phyloP scores from a whole-genome alignment of 2,888 invertebrate species.

The Bellardia pandia region DNA sequence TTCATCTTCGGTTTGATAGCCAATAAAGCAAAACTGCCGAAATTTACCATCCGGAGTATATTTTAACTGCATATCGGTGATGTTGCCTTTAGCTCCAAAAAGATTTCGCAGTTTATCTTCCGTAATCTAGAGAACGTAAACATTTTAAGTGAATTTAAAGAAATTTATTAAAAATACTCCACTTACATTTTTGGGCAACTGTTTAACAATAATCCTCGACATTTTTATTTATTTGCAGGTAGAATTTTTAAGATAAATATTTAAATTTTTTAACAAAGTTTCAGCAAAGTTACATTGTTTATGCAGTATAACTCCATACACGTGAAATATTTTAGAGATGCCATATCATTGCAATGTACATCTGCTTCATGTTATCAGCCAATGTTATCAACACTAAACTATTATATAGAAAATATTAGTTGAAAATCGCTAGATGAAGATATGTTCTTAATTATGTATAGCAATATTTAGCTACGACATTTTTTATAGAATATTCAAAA shows the following conservation, averaged over 20 bases:
- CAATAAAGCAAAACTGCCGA: constrained; percentile 96
- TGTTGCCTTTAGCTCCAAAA: constrained; percentile 91
- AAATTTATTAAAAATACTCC: background rate
- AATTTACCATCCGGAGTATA: constrained; percentile 96
- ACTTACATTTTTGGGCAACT: constrained; percentile 93
- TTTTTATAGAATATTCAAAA: no score
- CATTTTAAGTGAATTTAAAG: background rate
- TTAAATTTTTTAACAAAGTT: background rate
- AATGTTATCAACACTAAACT: no score
- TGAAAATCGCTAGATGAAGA: no score
- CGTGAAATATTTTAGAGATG: constrained; percentile 45
- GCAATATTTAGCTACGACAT: no score
- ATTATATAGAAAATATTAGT: no score
- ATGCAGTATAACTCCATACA: constrained; percentile 54
- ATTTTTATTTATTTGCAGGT: constrained; percentile 71
- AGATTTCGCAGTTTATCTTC: constrained; percentile 90
- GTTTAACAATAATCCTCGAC: constrained; percentile 95
- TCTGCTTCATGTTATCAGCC: background rate
- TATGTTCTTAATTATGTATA: no score
- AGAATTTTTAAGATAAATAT: background rate
- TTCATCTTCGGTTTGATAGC: constrained; percentile 92
- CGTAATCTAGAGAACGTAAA: constrained; percentile 87
- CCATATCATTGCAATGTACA: background rate
- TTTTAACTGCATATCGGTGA: constrained; percentile 97
- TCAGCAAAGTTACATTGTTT: constrained; percentile 63